Percentiles rank a stretch among this genome's conserved stretches.
Conservation (phyloP, 2,797 vertebrate species). For the Tangara arthus region DNA sequence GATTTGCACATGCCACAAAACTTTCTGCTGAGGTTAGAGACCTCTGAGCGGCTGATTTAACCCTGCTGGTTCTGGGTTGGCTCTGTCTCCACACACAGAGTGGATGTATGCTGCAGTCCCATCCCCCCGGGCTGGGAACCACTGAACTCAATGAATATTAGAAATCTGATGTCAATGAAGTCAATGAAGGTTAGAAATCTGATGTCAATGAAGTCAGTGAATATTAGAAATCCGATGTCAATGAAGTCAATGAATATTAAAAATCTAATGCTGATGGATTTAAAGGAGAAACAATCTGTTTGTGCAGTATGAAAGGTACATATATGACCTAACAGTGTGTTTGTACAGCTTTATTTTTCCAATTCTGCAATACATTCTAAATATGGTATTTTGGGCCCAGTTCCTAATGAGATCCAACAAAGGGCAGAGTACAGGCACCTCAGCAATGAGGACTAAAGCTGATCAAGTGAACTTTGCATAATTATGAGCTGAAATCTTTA, state of each 20-base stretch:
- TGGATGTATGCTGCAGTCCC: background rate
- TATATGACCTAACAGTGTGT: background rate
- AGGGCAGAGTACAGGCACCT: background rate
- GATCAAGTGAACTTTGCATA: background rate
- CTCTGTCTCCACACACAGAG: background rate
- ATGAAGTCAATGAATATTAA: no score
- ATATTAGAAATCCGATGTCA: background rate
- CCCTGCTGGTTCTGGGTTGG: background rate
- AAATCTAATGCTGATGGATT: background rate
- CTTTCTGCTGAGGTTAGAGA: background rate
- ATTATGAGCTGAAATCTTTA: background rate
- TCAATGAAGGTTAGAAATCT: no score
- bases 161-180: background rate
- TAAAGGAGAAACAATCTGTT: background rate
- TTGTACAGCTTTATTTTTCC: background rate
- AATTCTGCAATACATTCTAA: background rate
- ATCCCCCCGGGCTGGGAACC: background rate
- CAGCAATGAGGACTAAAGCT: background rate
- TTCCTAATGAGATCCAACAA: background rate
- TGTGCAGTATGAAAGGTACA: background rate
- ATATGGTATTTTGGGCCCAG: background rate
- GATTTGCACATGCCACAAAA: constrained; percentile 1
- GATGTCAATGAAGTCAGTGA: background rate
- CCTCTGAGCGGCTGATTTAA: background rate
- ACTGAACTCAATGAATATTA: background rate